Percentiles rank a stretch among this genome's conserved stretches.
These are phyloP conservation scores for Leuciscus waleckii DNA, from an alignment of 2,797 vertebrate genomes.

Conservation along the genomic window DNA sequence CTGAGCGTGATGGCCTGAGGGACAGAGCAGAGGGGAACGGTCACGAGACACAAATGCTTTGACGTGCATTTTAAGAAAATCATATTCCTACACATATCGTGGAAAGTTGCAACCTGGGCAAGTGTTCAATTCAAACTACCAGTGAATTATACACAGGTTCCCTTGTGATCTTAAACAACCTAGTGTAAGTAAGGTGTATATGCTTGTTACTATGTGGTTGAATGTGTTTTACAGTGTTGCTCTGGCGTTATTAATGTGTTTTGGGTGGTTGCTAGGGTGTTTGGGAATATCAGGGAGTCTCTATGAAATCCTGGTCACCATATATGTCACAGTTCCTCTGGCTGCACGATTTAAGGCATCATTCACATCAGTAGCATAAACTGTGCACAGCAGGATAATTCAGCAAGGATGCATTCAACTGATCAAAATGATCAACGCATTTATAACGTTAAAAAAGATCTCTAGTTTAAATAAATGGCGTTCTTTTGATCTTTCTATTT, in stretches of 20 bases:
- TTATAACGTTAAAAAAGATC: not conserved
- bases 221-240: not conserved
- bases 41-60: not conserved
- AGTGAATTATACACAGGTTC: not conserved
- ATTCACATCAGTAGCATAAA: not conserved
- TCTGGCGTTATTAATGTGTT: not conserved
- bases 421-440: not conserved
- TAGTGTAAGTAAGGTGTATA: not conserved
- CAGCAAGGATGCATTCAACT: not conserved
- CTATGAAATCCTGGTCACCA: not conserved
- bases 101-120: not conserved
- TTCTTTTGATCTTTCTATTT: not conserved
- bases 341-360: not conserved
- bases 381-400: not conserved
- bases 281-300: not conserved
- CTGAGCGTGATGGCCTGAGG: slow-evolving; percentile 86
- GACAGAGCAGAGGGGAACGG: slow-evolving; percentile 11
- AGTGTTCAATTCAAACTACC: not conserved
- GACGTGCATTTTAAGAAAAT: not conserved
- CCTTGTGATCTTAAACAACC: not conserved
- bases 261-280: not conserved
- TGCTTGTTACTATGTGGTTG: not conserved
- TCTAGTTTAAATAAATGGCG: not conserved
- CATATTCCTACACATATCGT: not conserved
- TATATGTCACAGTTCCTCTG: not conserved